phyloP scores from a whole-genome alignment of 2,888 invertebrate genomes.

The Lepidochitona cinerea region DNA sequence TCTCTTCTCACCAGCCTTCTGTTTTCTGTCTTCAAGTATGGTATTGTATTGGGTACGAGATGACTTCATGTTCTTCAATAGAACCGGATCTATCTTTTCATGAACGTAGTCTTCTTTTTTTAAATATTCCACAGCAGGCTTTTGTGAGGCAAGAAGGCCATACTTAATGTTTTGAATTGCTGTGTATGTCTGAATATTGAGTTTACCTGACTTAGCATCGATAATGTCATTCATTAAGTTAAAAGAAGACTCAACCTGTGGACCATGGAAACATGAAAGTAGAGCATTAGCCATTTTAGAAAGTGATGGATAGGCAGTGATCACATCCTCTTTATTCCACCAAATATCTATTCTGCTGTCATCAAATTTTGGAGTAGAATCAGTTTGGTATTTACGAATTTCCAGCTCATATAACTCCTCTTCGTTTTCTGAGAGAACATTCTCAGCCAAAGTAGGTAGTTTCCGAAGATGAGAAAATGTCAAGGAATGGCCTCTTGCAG shows the following conservation, averaged over 20 bases:
- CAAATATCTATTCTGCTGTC: background rate
- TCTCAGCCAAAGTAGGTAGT: conserved; percentile 21
- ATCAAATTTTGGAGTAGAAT: conserved; percentile 2
- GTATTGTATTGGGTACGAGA: conserved; percentile 8
- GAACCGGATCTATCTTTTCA: conserved; percentile 5
- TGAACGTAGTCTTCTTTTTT: conserved; percentile 13
- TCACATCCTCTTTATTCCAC: background rate
- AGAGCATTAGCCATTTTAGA: conserved; percentile 23
- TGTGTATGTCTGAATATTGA: conserved; percentile 25
- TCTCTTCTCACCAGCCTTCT: background rate
- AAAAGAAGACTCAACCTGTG: conserved; percentile 34
- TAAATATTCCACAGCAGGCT: conserved; percentile 13
- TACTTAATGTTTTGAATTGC: conserved; percentile 36
- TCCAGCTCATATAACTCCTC: conserved; percentile 20
- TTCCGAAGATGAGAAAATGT: conserved; percentile 19
- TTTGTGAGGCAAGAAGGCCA: conserved; percentile 21
- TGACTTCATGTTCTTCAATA: conserved; percentile 10
- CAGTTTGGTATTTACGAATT: conserved; percentile 15
- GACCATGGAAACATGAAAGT: conserved; percentile 37
- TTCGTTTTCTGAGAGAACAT: conserved; percentile 23
- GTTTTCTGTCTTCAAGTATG: background rate
- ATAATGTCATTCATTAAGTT: conserved; percentile 36
- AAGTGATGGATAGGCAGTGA: conserved; percentile 8
- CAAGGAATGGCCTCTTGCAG: conserved; percentile 19
- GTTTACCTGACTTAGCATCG: conserved; percentile 24